Evolutionary conservation across 2,113 vertebrate genomes (phyloP).

Genomic region (Megaceryle torquata): DNA sequence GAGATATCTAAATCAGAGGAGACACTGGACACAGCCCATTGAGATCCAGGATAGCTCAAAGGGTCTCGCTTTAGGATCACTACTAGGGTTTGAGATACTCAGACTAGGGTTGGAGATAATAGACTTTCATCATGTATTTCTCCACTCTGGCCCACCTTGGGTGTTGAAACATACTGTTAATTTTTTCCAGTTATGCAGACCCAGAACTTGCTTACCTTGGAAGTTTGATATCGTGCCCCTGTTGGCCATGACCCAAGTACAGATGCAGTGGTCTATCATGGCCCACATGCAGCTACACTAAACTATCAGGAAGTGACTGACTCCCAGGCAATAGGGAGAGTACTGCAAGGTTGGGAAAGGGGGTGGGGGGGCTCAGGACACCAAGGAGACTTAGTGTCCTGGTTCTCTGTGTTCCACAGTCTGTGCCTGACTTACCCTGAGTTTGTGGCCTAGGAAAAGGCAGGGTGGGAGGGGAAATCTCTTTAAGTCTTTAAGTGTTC

Average conservation of each 20-base stretch:
- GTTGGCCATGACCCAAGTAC: not conserved
- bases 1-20: not conserved
- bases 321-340: not conserved
- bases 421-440: not conserved
- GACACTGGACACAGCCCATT: not conserved
- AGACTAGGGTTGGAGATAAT: not conserved
- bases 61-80: not conserved
- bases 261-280: not conserved
- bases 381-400: not conserved
- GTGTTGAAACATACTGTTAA: not conserved
- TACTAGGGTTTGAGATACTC: not conserved
- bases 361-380: not conserved
- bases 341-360: not conserved
- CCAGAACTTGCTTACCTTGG: not conserved
- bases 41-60: not conserved
- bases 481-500: not conserved
- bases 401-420: not conserved
- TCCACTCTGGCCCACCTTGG: not conserved
- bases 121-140: not conserved
- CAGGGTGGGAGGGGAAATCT: not conserved
- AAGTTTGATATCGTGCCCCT: not conserved
- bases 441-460: not conserved
- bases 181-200: not conserved
- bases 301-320: not conserved
- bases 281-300: not conserved